A percentile compares a stretch with the other conserved stretches of the same genome.
phyloP scores from a whole-genome alignment of 2,113 vertebrate genomes.

The Gulo gulo region DNA sequence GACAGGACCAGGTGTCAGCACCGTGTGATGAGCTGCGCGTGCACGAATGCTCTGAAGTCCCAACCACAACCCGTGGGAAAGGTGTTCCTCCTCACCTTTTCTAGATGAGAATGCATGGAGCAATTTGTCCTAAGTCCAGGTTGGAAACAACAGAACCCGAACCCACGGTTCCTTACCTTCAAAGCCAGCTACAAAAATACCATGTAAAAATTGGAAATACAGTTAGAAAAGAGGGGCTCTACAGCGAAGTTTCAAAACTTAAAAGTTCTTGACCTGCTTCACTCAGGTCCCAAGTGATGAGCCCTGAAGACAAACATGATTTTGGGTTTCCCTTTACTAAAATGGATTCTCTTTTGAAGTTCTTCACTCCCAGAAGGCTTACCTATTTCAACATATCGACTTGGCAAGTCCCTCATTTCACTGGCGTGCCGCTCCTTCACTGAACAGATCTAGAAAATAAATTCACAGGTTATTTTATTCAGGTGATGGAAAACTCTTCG shows the following conservation, averaged over 20 bases:
- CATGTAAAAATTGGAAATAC: background rate
- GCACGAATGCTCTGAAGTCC: background rate
- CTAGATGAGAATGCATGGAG: background rate
- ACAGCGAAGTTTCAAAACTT: background rate
- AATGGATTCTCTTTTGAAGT: background rate
- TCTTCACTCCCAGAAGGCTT: slow-evolving; percentile 18
- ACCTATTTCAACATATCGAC: slow-evolving; percentile 99
- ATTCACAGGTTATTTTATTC: background rate
- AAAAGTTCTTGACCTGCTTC: background rate
- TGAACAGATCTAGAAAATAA: slow-evolving; percentile 90
- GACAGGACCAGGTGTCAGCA: background rate
- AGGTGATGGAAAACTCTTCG: background rate
- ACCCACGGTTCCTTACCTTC: background rate
- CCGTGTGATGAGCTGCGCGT: too few species aligned
- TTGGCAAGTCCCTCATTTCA: slow-evolving; percentile 96
- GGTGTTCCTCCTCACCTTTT: background rate
- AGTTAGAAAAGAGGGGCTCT: background rate
- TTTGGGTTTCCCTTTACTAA: background rate
- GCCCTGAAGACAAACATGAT: background rate
- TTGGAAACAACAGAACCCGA: background rate
- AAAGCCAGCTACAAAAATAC: background rate
- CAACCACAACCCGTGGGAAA: background rate
- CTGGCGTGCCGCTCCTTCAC: slow-evolving; percentile 95
- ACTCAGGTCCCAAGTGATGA: background rate
- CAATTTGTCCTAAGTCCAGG: background rate